A percentile compares a stretch with the other conserved stretches of the same genome.
Evolutionary conservation across 1,140 invertebrate genomes (phyloP).

Genomic region (Amphibalanus amphitrite): DNA sequence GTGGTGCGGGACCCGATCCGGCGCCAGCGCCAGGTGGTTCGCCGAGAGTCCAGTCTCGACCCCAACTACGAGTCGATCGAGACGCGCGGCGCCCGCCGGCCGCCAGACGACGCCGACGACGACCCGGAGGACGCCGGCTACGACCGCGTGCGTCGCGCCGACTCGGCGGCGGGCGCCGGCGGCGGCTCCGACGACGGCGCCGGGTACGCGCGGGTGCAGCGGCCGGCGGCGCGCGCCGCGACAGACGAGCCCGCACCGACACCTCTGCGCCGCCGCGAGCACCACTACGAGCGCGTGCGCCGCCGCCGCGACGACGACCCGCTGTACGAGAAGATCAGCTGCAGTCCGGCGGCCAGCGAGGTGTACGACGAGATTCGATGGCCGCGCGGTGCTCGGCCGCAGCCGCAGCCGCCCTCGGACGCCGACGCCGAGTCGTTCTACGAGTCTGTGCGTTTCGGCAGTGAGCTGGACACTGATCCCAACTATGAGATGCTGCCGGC

Average conservation of each 20-base stretch:
- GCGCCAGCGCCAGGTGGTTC: too few relatives aligned
- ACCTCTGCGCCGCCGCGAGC: background rate
- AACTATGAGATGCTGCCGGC: background rate
- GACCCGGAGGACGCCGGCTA: background rate
- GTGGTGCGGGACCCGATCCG: background rate
- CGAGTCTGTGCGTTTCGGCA: background rate
- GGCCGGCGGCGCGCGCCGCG: too few relatives aligned
- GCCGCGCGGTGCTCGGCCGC: too few relatives aligned
- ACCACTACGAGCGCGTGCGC: background rate
- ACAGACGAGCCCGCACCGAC: too few relatives aligned
- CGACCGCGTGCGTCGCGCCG: background rate
- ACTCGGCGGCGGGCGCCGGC: background rate
- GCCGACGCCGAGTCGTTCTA: background rate
- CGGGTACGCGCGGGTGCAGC: background rate
- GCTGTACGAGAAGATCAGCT: background rate
- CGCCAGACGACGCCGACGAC: background rate
- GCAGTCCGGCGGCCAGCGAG: background rate
- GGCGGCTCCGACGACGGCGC: background rate
- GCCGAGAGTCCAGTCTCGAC: background rate
- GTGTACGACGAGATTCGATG: background rate
- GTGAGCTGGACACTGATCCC: background rate
- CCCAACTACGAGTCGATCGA: background rate
- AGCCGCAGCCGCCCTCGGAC: too few relatives aligned
- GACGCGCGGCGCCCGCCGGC: background rate
- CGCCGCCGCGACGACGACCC: background rate